phyloP scores from a whole-genome alignment of 2,888 invertebrate species.

The Acrobasis suavella region DNA sequence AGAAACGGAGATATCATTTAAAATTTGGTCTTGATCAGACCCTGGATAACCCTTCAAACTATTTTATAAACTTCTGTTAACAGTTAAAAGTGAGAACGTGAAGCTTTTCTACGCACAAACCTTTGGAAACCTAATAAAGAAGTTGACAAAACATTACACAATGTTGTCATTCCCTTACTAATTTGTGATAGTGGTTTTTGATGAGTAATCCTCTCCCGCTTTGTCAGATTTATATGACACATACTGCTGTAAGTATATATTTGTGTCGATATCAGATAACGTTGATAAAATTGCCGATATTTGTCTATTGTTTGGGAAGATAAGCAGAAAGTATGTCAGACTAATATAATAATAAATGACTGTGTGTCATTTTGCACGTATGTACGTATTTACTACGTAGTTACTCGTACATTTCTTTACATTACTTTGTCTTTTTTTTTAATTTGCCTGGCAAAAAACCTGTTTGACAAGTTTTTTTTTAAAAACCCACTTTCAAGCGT shows the following conservation, averaged over 20 bases:
- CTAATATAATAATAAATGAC: not conserved
- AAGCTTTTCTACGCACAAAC: no score
- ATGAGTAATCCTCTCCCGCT: not conserved
- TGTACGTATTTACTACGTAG: not conserved
- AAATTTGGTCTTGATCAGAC: no score
- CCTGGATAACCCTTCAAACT: no score
- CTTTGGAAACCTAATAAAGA: no score
- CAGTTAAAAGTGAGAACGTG: no score
- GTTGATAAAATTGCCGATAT: slow-evolving; percentile 1
- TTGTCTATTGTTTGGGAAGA: slow-evolving; percentile 7
- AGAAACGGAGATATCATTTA: no score
- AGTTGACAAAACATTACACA: not conserved
- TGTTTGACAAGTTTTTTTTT: no score
- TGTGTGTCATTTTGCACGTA: slow-evolving; percentile 5
- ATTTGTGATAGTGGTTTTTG: no score
- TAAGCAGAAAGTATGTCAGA: not conserved
- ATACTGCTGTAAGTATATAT: not conserved
- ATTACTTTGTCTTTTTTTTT: no score
- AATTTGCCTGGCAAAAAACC: no score
- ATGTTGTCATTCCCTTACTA: not conserved
- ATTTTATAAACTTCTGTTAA: no score
- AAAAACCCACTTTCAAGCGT: no score
- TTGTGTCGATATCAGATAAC: slow-evolving; percentile 11
- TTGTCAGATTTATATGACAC: not conserved
- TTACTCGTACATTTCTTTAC: not conserved